phyloP scores from a whole-genome alignment of 1,140 invertebrate genomes.

The Magallana angulata region DNA sequence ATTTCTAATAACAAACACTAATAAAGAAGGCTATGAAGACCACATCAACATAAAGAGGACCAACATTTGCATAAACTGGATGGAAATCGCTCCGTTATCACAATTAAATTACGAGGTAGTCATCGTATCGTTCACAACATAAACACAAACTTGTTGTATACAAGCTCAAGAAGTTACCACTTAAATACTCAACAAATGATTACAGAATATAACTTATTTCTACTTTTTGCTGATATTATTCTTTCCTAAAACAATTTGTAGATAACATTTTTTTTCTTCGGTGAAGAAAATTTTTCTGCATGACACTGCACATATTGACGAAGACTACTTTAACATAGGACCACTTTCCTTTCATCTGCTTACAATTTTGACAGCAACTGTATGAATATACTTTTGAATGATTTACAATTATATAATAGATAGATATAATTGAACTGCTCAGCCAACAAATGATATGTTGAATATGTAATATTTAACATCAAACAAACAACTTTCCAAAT shows the following conservation, averaged over 20 bases:
- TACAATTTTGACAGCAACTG: neutral
- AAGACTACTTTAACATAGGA: neutral
- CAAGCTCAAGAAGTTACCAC: conserved; percentile 13
- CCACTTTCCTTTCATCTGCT: neutral
- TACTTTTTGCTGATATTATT: neutral
- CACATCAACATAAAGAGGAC: neutral
- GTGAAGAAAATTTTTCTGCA: neutral
- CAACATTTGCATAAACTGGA: conserved; percentile 35
- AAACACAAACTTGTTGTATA: conserved; percentile 34
- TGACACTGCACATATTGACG: neutral
- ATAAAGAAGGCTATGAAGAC: too few relatives aligned
- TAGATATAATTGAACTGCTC: conserved; percentile 12
- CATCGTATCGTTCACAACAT: conserved; percentile 21
- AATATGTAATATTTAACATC: conserved; percentile 33
- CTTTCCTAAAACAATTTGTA: neutral
- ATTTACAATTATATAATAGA: neutral
- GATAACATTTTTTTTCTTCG: neutral
- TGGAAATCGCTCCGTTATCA: conserved; percentile 24
- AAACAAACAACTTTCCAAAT: conserved; percentile 36
- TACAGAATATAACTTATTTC: neutral
- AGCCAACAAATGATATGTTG: conserved; percentile 27
- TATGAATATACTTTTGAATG: neutral
- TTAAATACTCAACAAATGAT: neutral
- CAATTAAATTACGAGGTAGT: conserved; percentile 30
- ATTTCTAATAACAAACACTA: too few relatives aligned